Conservation (phyloP, 2,797 vertebrate genomes). For the Channallabes apus region DNA sequence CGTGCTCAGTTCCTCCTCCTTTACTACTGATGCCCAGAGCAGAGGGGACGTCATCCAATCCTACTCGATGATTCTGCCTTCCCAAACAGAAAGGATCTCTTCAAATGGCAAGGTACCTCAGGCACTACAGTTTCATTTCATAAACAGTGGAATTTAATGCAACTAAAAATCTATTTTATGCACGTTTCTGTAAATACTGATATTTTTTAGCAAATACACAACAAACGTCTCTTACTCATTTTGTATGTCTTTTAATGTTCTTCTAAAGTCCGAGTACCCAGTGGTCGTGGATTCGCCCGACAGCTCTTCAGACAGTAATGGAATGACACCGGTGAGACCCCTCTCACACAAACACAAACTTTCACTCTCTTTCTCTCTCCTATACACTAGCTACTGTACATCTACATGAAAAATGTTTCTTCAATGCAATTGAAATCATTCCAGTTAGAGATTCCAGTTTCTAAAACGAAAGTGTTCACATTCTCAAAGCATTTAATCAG, state of each 20-base stretch:
- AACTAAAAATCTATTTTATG: neutral
- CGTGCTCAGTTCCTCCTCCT: slow-evolving; percentile 59
- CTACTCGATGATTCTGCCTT: slow-evolving; percentile 73
- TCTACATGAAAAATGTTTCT: no score
- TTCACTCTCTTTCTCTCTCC: neutral
- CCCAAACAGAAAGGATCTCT: slow-evolving; percentile 65
- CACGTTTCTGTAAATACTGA: neutral
- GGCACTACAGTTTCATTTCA: neutral
- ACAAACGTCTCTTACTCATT: neutral
- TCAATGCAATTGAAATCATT: no score
- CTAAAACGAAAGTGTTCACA: no score
- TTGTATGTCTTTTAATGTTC: neutral
- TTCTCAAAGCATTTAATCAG: no score
- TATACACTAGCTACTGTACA: no score
- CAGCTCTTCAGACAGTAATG: slow-evolving; percentile 73
- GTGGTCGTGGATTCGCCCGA: slow-evolving; percentile 68
- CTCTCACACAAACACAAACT: neutral
- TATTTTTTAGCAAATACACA: neutral
- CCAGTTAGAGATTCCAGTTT: no score
- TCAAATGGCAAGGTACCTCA: slow-evolving; percentile 69
- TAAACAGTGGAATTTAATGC: neutral
- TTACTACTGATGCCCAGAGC: slow-evolving; percentile 47
- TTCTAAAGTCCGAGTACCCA: slow-evolving; percentile 58
- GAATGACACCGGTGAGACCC: slow-evolving; percentile 72
- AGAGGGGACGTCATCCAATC: slow-evolving; percentile 68